These are phyloP conservation scores for Corythoichthys haematopterus DNA, from an alignment of 2,113 vertebrate genomes.

Conservation along the genomic window DNA sequence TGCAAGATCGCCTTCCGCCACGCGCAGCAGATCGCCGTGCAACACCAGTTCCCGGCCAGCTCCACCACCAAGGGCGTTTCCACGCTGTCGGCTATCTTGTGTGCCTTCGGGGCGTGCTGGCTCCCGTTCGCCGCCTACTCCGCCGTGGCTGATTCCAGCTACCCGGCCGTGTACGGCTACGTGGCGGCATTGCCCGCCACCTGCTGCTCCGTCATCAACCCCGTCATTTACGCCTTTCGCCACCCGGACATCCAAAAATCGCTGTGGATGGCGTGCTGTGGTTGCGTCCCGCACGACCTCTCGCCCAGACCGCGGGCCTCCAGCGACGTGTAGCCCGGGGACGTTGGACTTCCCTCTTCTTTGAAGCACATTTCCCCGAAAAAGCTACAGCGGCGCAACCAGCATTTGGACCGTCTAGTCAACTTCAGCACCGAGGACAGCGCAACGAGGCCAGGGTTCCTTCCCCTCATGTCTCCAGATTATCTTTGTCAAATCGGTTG, in stretches of 20 bases:
- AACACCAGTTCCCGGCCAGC: conserved; percentile 85
- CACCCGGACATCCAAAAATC: conserved; percentile 91
- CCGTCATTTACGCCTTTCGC: conserved; percentile 86
- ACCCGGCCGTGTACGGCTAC: conserved; percentile 84
- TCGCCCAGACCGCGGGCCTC: conserved; percentile 82
- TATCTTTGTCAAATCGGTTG: too few relatives aligned
- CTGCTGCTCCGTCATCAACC: conserved; percentile 87
- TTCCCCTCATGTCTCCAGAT: too few relatives aligned
- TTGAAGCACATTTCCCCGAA: neutral
- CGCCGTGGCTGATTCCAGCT: conserved; percentile 83
- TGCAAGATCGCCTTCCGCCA: conserved; percentile 88
- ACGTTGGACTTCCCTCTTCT: neutral
- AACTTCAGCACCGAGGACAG: too few relatives aligned
- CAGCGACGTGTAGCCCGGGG: conserved; percentile 79
- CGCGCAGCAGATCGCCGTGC: conserved; percentile 90
- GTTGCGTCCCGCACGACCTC: conserved; percentile 78
- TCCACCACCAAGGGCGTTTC: conserved; percentile 90
- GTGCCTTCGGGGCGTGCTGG: conserved; percentile 87
- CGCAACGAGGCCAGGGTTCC: too few relatives aligned
- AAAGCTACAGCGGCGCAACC: too few relatives aligned
- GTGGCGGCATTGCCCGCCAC: conserved; percentile 81
- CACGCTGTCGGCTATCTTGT: conserved; percentile 84
- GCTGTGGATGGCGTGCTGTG: conserved; percentile 87
- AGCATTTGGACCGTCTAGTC: too few relatives aligned
- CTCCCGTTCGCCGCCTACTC: conserved; percentile 86